Evolutionary conservation across 1,140 invertebrate genomes (phyloP), one percentile per base, ranked within the genome.

Genomic region (Plodia interpunctella): DNA sequence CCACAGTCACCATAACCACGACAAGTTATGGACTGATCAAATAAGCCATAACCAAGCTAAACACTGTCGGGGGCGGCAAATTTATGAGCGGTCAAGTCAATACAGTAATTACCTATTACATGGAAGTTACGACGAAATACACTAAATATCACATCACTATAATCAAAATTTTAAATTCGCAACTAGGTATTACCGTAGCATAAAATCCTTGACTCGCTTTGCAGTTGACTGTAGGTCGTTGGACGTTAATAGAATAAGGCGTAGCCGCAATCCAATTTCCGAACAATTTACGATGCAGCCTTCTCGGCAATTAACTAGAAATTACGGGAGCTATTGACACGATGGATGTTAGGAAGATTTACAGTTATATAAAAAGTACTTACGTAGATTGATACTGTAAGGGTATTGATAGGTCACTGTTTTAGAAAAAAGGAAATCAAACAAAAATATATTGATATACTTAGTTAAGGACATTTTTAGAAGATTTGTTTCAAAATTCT

Each of bases 211-310:
- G 21, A 25, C 21, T 25, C 2, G 21, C 6, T 6, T 25, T 25
- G 21, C 21, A 25, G 11, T 32, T 32, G 4, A 10, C 6, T 32
- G 30, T 53, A 53, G 1, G 19, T 53, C 19, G 49, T 51, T n/a
- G 19, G 11, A n/a, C 20, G 21, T 1, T 25, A 10, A 32, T 32
- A 51, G 18, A 51, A 51, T 51, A 51, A 53, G 4, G 51, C 13
- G 20, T 44, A 44, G 51, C 51, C 51, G n/a, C 51, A 53, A 53
- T 53, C 51, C 51, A 53, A 53, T 53, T 53, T n/a, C 18, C 20
- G 11, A 20, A 18, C 19, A 25, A 21, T 53, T 53, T 53, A 53
- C 51, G 51, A 53, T 5, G 5, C 20, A 18, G 51, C 51, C 2
- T 53, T 53, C 51, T 53, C 25, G 8, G 51, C 20, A 53, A 53